Percentiles rank a stretch among this genome's conserved stretches.
These are phyloP conservation scores for Tanypteryx hageni DNA, from an alignment of 2,888 invertebrate genomes.

Conservation along the genomic window DNA sequence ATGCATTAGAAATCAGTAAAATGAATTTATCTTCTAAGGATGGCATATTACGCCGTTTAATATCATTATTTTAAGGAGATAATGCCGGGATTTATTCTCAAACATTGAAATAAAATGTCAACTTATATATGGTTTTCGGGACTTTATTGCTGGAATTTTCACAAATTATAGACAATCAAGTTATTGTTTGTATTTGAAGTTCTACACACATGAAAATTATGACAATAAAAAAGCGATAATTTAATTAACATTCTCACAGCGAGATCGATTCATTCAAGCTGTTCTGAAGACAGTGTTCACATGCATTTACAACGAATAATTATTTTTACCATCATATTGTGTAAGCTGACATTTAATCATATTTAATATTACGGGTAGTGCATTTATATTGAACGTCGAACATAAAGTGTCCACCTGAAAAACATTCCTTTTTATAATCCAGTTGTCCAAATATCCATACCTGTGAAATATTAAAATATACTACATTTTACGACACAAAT, in stretches of 20 bases:
- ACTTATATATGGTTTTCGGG: background rate
- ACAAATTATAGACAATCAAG: background rate
- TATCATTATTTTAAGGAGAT: too few relatives aligned
- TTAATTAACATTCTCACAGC: background rate
- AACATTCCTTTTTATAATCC: background rate
- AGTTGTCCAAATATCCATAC: background rate
- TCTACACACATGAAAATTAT: background rate
- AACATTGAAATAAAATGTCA: background rate
- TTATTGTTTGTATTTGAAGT: background rate
- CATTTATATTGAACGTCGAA: slow-evolving; percentile 26
- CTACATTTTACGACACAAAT: slow-evolving; percentile 24
- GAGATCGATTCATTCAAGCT: background rate
- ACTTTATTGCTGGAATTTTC: slow-evolving; percentile 1
- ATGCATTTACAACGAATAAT: slow-evolving; percentile 39
- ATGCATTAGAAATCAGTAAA: too few relatives aligned
- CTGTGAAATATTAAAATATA: slow-evolving; percentile 1
- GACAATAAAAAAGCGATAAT: background rate
- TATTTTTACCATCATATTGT: background rate
- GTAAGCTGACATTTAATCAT: slow-evolving; percentile 2
- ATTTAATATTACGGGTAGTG: background rate
- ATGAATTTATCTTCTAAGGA: too few relatives aligned
- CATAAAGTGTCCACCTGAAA: background rate
- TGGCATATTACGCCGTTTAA: too few relatives aligned
- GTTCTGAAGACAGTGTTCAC: background rate
- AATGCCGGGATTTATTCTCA: too few relatives aligned